Conservation (phyloP, 2,113 vertebrate species). For the Charadrius vociferus region DNA sequence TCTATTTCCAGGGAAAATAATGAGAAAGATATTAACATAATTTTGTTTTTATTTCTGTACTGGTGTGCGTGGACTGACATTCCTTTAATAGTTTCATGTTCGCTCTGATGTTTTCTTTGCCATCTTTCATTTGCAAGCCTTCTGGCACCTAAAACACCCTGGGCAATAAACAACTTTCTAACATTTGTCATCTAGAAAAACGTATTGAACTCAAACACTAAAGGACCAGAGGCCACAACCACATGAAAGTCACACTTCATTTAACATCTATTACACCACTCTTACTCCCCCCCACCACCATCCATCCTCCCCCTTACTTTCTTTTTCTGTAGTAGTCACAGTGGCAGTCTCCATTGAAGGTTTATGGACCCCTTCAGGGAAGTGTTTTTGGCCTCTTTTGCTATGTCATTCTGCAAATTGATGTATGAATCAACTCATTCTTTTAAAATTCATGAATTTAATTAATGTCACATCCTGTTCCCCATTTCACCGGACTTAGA, state of each 20-base stretch:
- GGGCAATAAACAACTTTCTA: conserved; percentile 17
- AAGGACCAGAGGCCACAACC: conserved; percentile 26
- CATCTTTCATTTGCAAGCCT: conserved; percentile 21
- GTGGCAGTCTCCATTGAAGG: not conserved
- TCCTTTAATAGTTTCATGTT: not conserved
- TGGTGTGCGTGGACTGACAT: not conserved
- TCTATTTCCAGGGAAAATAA: not conserved
- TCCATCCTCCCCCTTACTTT: not conserved
- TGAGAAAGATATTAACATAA: not conserved
- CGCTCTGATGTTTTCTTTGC: not conserved
- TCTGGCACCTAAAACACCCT: not conserved
- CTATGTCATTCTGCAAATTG: not conserved
- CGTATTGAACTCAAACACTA: not conserved
- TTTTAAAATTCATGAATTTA: conserved; percentile 24
- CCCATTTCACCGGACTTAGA: not conserved
- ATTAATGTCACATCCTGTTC: not conserved
- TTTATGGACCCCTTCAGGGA: not conserved
- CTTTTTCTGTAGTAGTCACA: not conserved
- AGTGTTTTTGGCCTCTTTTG: not conserved
- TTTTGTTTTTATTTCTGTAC: not conserved
- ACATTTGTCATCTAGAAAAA: conserved; percentile 29
- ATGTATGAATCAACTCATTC: not conserved
- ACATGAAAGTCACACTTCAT: conserved; percentile 16
- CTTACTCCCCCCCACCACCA: rapidly evolving
- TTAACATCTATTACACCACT: not conserved